phyloP scores from a whole-genome alignment of 1,140 invertebrate species.

The Nasonia longicornis region DNA sequence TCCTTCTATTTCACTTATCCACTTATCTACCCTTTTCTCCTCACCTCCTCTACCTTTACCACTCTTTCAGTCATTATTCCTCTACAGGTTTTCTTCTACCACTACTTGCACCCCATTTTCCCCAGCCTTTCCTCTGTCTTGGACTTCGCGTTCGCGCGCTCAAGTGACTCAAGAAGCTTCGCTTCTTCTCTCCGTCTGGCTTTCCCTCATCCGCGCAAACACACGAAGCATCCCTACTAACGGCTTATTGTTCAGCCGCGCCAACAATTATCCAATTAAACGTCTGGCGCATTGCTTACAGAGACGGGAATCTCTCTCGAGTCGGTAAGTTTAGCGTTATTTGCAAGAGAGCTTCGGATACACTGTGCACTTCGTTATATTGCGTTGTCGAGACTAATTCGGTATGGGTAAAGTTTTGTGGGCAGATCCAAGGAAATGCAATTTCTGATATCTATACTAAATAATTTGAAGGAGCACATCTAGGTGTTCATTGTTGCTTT shows the following conservation, averaged over 20 bases:
- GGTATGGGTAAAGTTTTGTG: no score
- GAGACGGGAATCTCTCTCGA: neutral
- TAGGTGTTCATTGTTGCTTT: no score
- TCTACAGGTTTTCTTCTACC: neutral
- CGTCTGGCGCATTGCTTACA: neutral
- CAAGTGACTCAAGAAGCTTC: neutral
- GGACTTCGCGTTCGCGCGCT: neutral
- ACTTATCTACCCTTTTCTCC: neutral
- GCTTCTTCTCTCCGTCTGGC: neutral
- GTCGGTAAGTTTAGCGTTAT: neutral
- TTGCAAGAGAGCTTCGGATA: neutral
- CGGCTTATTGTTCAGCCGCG: conserved; percentile 24
- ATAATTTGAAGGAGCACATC: no score
- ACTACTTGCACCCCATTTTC: neutral
- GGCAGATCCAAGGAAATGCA: no score
- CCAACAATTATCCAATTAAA: conserved; percentile 38
- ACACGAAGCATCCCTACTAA: conserved; percentile 4
- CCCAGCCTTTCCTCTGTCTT: neutral
- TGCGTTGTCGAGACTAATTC: neutral
- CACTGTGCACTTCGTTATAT: neutral
- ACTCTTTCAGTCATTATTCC: neutral
- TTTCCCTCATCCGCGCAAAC: conserved; percentile 14
- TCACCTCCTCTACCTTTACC: neutral
- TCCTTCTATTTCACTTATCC: neutral
- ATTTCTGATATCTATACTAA: no score